A percentile compares a stretch with the other conserved stretches of the same genome.
Conservation (phyloP, 2,113 vertebrate genomes). For the Ceuthmochares aereus region DNA sequence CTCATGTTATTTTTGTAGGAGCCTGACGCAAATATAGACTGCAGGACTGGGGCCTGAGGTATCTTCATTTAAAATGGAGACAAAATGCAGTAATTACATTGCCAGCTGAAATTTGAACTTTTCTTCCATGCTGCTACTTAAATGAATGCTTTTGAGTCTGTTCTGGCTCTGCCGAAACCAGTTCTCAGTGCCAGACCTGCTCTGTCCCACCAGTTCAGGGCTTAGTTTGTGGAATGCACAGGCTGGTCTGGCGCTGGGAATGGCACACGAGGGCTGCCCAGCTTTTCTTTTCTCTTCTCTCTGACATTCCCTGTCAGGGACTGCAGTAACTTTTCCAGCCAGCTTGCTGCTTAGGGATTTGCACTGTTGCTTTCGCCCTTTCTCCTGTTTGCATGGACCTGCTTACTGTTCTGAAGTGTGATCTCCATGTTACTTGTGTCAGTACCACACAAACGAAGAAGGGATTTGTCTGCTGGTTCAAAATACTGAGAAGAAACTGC, state of each 20-base stretch:
- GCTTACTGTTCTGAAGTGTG: background rate
- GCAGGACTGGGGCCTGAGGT: background rate
- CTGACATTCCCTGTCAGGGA: background rate
- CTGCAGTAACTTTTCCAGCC: background rate
- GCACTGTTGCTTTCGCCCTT: background rate
- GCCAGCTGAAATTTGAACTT: background rate
- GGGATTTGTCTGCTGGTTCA: background rate
- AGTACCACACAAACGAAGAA: background rate
- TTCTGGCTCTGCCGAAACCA: background rate
- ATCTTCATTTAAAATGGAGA: background rate
- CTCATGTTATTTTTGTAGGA: background rate
- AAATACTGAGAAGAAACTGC: background rate
- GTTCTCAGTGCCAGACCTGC: background rate
- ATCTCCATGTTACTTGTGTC: background rate
- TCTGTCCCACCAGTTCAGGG: background rate
- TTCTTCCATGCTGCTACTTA: background rate
- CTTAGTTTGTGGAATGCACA: background rate
- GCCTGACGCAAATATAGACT: background rate
- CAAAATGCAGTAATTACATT: background rate
- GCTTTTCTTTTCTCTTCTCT: background rate
- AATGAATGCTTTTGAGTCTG: background rate
- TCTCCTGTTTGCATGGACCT: background rate
- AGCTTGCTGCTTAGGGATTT: background rate
- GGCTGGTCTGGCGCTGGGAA: background rate
- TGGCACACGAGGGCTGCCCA: accelerated